Percentiles rank a stretch among this genome's conserved stretches.
Evolutionary conservation across 2,888 invertebrate species (phyloP).

Genomic region (Synergus laeviventris): DNA sequence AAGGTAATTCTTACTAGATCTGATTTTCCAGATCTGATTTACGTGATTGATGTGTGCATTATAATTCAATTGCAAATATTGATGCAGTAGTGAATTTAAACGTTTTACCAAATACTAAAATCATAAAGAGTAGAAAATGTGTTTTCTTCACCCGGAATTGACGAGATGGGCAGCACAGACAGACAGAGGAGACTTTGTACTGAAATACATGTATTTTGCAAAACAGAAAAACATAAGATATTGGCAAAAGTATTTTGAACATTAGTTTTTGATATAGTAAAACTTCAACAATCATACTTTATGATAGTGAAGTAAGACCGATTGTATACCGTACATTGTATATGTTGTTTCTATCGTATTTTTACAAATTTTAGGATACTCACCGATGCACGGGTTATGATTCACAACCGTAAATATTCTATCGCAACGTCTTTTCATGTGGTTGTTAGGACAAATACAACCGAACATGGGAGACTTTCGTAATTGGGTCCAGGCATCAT

Average conservation of each 20-base stretch:
- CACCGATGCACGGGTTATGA: slow-evolving; percentile 96
- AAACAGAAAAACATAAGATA: not conserved
- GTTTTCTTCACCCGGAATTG: slow-evolving; percentile 14
- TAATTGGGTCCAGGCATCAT: slow-evolving; percentile 91
- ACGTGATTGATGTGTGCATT: too few species aligned
- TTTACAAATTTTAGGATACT: slow-evolving; percentile 76
- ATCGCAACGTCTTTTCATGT: slow-evolving; percentile 92
- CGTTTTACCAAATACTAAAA: too few species aligned
- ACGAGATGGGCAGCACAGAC: slow-evolving; percentile 25
- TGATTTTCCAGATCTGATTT: too few species aligned
- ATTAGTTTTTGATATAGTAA: not conserved
- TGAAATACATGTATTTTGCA: slow-evolving; percentile 11
- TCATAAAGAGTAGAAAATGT: too few species aligned
- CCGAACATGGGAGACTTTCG: slow-evolving; percentile 93
- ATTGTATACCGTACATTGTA: not conserved
- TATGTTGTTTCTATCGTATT: not conserved
- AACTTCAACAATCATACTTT: slow-evolving; percentile 20
- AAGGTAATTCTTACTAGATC: too few species aligned
- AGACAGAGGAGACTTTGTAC: slow-evolving; percentile 19
- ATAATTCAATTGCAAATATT: too few species aligned
- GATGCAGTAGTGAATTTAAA: too few species aligned
- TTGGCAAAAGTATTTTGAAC: not conserved
- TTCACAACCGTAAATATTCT: slow-evolving; percentile 92
- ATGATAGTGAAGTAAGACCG: not conserved
- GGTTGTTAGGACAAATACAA: slow-evolving; percentile 93